Percentiles rank a stretch among this genome's conserved stretches.
Evolutionary conservation across 2,888 invertebrate species (phyloP).

Genomic region (Tuta absoluta): DNA sequence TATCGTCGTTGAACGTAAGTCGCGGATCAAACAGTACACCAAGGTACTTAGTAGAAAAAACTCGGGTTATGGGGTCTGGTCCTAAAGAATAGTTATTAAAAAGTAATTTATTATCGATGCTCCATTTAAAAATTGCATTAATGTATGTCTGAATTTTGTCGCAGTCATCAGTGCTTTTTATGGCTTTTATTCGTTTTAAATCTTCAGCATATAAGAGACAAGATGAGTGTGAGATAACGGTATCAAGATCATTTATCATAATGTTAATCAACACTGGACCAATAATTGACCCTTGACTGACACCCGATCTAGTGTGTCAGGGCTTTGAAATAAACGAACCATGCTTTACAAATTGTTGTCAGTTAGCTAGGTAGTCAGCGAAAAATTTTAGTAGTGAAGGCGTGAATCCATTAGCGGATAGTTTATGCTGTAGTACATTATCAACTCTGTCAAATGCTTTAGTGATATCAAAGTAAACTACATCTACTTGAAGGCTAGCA

Average conservation of each 20-base stretch:
- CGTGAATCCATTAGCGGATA: slow-evolving; percentile 29
- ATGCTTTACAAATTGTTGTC: slow-evolving; percentile 25
- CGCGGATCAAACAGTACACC: not conserved
- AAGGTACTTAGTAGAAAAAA: not conserved
- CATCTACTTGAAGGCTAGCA: slow-evolving; percentile 29
- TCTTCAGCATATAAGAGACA: slow-evolving; percentile 31
- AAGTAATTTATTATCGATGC: slow-evolving; percentile 24
- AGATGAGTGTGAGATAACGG: slow-evolving; percentile 11
- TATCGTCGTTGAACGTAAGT: slow-evolving; percentile 3
- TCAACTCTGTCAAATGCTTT: slow-evolving; percentile 31
- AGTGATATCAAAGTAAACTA: slow-evolving; percentile 31
- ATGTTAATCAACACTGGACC: slow-evolving; percentile 27
- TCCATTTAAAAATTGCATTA: slow-evolving; percentile 25
- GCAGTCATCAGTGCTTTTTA: slow-evolving; percentile 16
- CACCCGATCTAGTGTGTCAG: slow-evolving; percentile 30
- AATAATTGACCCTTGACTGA: slow-evolving; percentile 30
- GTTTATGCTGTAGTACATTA: slow-evolving; percentile 30
- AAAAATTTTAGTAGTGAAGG: slow-evolving; percentile 28
- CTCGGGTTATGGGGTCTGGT: not conserved
- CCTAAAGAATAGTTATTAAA: slow-evolving; percentile 25
- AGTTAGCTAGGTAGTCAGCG: no score
- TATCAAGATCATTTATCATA: slow-evolving; percentile 27
- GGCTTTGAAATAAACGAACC: slow-evolving; percentile 26
- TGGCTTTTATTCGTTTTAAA: slow-evolving; percentile 21
- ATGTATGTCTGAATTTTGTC: slow-evolving; percentile 26